Percentiles rank a stretch among this genome's conserved stretches.
Conservation (phyloP, 2,113 vertebrate species). For the Apteryx owenii region DNA sequence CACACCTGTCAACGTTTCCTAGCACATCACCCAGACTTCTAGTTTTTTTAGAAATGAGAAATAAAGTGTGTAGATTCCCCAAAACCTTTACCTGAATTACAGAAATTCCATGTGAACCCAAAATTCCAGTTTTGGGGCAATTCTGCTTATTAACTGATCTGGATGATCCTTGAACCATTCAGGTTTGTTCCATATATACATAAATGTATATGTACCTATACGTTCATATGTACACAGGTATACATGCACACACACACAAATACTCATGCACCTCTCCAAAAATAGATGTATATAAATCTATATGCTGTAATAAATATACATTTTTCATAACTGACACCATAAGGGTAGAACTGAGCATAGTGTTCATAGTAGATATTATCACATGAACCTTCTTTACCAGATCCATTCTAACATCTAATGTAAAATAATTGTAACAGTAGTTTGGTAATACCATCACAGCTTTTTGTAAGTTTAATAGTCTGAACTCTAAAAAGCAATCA, state of each 20-base stretch:
- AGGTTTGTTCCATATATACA: background rate
- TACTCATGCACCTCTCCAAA: fast-evolving
- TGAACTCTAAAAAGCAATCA: background rate
- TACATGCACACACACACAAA: background rate
- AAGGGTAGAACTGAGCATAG: background rate
- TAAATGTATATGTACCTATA: background rate
- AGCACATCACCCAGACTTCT: background rate
- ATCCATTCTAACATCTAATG: background rate
- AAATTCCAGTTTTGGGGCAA: background rate
- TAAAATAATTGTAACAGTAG: background rate
- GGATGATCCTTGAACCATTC: background rate
- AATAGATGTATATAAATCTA: background rate
- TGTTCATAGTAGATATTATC: background rate
- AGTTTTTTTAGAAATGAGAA: no score
- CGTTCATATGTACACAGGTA: background rate
- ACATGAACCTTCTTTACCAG: background rate
- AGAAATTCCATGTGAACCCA: background rate
- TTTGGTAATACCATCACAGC: background rate
- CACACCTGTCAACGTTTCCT: background rate
- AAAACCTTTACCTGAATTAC: background rate
- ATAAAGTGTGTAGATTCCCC: no score
- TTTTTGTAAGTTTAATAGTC: background rate
- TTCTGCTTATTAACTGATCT: background rate
- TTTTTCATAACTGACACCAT: background rate
- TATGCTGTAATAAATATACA: background rate